phyloP scores from a whole-genome alignment of 2,888 invertebrate genomes.

The Chrysolina americana region DNA sequence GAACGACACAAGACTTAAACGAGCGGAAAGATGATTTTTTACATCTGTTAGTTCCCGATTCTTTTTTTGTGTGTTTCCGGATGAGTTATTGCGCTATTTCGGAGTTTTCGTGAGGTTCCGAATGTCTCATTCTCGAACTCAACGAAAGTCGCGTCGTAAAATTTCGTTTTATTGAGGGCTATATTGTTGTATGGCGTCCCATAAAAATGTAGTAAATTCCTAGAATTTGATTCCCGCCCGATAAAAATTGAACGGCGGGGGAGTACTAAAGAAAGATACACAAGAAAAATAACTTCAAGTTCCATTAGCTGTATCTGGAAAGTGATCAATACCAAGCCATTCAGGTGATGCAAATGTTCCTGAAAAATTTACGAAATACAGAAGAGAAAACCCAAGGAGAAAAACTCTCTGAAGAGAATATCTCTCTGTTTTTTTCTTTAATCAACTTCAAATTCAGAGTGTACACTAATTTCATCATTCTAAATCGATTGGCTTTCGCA shows the following conservation, averaged over 20 bases:
- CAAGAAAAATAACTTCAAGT: background rate
- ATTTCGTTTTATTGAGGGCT: background rate
- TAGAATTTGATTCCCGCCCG: background rate
- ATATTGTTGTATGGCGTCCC: slow-evolving; percentile 12
- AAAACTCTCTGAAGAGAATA: no score
- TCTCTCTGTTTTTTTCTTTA: no score
- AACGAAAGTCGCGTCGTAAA: slow-evolving; percentile 1
- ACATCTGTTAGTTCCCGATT: slow-evolving; percentile 27
- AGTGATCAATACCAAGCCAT: background rate
- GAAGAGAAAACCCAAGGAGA: no score
- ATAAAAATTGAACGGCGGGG: background rate
- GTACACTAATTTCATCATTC: no score
- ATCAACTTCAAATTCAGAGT: no score
- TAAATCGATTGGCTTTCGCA: no score
- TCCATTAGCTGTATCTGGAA: background rate
- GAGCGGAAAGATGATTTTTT: slow-evolving; percentile 27
- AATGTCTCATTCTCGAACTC: slow-evolving; percentile 8
- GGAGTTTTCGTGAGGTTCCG: slow-evolving; percentile 21
- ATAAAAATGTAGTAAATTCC: background rate
- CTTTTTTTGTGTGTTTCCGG: slow-evolving; percentile 24
- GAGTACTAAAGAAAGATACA: background rate
- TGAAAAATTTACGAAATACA: no score
- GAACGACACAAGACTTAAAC: background rate
- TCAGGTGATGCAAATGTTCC: background rate
- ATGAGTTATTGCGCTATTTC: slow-evolving; percentile 19